Percentiles rank a stretch among this genome's conserved stretches.
These are phyloP conservation scores for Rhincodon typus DNA, from an alignment of 2,797 vertebrate genomes.

Conservation along the genomic window DNA sequence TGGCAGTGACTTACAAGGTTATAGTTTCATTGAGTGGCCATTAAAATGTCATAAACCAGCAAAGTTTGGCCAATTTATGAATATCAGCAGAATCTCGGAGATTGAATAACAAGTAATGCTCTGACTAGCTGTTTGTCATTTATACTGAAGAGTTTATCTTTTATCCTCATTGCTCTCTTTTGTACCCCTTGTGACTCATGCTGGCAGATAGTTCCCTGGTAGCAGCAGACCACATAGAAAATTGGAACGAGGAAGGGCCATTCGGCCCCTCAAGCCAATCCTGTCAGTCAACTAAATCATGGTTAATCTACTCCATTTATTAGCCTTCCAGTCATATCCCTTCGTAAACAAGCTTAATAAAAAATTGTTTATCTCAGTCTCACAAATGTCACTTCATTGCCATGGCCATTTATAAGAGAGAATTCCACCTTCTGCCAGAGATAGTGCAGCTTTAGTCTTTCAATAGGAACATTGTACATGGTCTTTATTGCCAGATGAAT, in stretches of 20 bases:
- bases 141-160: slow-evolving; percentile 20
- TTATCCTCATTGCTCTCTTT: background rate
- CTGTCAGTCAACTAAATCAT: background rate
- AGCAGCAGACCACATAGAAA: background rate
- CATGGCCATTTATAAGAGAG: background rate
- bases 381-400: background rate
- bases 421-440: background rate
- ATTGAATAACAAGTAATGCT: slow-evolving; percentile 12
- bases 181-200: background rate
- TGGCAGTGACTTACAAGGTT: background rate
- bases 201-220: background rate
- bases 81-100: slow-evolving; percentile 9
- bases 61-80: slow-evolving; percentile 30
- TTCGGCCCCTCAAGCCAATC: background rate
- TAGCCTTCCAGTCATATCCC: background rate
- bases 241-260: background rate
- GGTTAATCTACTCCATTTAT: no score
- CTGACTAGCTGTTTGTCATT: background rate
- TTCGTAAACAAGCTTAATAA: background rate
- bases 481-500: no score
- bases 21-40: background rate
- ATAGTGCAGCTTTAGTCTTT: background rate
- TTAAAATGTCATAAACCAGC: slow-evolving; percentile 23
- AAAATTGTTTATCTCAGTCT: background rate
- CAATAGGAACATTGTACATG: no score